These are phyloP conservation scores for Semnornis frantzii DNA, from an alignment of 2,113 vertebrate species.

Conservation along the genomic window DNA sequence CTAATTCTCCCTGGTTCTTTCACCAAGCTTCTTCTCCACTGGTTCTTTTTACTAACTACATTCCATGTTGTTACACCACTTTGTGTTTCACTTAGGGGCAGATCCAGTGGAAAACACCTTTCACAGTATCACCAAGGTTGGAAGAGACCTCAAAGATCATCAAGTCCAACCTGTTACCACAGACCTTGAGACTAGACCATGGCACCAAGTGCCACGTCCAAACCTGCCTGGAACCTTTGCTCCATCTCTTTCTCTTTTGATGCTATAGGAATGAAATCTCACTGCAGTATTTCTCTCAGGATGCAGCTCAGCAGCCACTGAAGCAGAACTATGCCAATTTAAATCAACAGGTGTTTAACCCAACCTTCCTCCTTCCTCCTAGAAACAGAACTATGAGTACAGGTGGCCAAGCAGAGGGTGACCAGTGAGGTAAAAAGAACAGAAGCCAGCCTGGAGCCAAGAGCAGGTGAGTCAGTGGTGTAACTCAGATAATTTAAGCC, in stretches of 20 bases:
- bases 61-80: not conserved
- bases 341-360: not conserved
- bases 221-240: no score
- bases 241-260: not conserved
- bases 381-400: not conserved
- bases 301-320: not conserved
- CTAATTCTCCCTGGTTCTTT: not conserved
- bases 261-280: not conserved
- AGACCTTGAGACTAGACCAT: no score
- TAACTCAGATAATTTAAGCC: not conserved
- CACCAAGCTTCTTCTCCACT: not conserved
- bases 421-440: not conserved
- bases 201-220: no score
- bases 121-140: no score
- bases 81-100: not conserved
- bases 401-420: no score
- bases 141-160: no score
- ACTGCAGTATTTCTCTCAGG: not conserved
- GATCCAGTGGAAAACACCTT: not conserved
- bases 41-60: not conserved
- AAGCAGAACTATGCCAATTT: not conserved
- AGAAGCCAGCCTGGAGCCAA: not conserved
- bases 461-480: rapidly evolving
- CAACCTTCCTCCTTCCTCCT: not conserved
- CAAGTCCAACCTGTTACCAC: no score